Evolutionary conservation across 2,113 vertebrate genomes (phyloP), one percentile per base, ranked within the genome.

Genomic region (Epinephelus lanceolatus): DNA sequence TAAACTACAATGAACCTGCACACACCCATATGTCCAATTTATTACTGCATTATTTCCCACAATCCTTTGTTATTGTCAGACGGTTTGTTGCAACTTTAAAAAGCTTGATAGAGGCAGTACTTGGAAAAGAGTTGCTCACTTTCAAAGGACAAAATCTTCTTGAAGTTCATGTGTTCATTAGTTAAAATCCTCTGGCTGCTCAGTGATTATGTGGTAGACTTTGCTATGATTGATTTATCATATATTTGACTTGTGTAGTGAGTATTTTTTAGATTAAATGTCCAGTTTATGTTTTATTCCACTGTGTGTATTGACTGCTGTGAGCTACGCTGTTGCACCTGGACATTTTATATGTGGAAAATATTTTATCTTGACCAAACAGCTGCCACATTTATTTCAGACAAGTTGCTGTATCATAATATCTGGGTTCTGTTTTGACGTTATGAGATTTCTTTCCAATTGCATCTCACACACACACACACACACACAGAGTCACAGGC

Each of bases 351-450:
- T 71, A 57, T 73, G 52, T 27, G 23, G 56, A 40, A 59, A 55
- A 76, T 77, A 33, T 86, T 71, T 76, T 82, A 71, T 73, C 57
- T 72, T 45, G 15, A 65, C 57, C 40, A 74, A 71, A 77, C 55
- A 80, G 33, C 33, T 56, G 61, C 63, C 66, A 77, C 53, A 72
- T 83, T 69, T 78, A 10, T 86, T 77, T 87, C 63, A 75, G 33
- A 59, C 60, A 83, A 79, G 71, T 78, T 59, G 51, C 65, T 62
- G 62, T 73, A 83, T 88, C 83, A 79, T 73, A 82, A 88, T 76
- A 90, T 85, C 74, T 81, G 51, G 27, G 27, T 73, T 65, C 42
- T 84, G 70, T 81, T 71, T 84, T 42, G 74, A 76, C 5, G n/a
- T 77, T 59, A 87, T 87, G 73, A 86, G 76, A 76, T 85, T 85